Evolutionary conservation across 2,113 vertebrate genomes (phyloP), one percentile per base, ranked within the genome.

Genomic region (Orycteropus afer): DNA sequence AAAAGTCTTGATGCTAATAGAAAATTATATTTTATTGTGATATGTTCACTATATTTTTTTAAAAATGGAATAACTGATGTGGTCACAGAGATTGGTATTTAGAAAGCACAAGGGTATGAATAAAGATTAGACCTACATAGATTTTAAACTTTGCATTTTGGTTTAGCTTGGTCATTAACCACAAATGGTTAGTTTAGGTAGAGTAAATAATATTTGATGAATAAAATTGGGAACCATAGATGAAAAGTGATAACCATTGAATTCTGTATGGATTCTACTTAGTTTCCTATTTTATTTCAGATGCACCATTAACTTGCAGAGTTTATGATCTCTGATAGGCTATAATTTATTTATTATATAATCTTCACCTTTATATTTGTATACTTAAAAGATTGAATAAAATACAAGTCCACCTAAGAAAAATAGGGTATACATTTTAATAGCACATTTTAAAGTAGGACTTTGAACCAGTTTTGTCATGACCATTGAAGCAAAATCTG

Each of bases 1-100:
- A 32, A 71, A 89, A 87, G 37, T 77, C 2, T 14, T 67, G 25
- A 79, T 0, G 2, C 27, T 29, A 2, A 25, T 47, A 80, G 65
- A 80, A 96, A 89, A 63, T 77, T 83, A 2, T 69, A 13, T 53
- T 93, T 91, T 84, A 90, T 71, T 73, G 45, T 27, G 32, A 83
- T 88, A 1, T 55, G 8, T 47, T 87, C 29, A 78, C 53, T 82
- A 12, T 0, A 34, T 87, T 22, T 91, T n/a, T 45, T 10, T 29
- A 12, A 34, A 34, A 89, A 15, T 47, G 45, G 15, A 53, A 78
- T n/a, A 83, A 53, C 61, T 55, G 27, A 11, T 78, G 25, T 59
- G 59, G 42, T 88, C 69, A 69, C 22, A 45, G 22, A 51, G 23
- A 25, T 34, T 85, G 32, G 40, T 91, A 40, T 53, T 76, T 83